A percentile compares a stretch with the other conserved stretches of the same genome.
Evolutionary conservation across 2,888 invertebrate genomes (phyloP).

Genomic region (Arctia plantaginis): DNA sequence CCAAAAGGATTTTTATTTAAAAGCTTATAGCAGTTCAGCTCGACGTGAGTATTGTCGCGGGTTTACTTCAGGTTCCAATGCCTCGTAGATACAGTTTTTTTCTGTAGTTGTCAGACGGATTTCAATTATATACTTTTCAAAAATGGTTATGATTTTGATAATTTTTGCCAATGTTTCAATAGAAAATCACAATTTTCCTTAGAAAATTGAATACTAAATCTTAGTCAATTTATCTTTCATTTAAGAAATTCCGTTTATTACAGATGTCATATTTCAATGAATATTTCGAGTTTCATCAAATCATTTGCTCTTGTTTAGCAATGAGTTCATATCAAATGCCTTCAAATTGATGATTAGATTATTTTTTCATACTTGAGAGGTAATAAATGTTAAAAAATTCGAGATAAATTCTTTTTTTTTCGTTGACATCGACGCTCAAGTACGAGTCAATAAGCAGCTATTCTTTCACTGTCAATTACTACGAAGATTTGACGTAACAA

Average conservation of each 20-base stretch:
- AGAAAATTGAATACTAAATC: not conserved
- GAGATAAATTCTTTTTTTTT: not conserved
- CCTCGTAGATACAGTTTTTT: not conserved
- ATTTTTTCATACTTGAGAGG: not conserved
- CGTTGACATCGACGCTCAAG: slow-evolving; percentile 16
- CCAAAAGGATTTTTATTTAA: not conserved
- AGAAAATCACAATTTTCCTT: not conserved
- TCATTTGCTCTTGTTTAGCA: not conserved
- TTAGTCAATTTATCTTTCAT: slow-evolving; percentile 1
- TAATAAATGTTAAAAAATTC: not conserved
- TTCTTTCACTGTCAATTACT: slow-evolving; percentile 63
- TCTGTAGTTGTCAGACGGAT: not conserved
- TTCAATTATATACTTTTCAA: not conserved
- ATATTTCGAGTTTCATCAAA: not conserved
- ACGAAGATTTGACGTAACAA: slow-evolving; percentile 20
- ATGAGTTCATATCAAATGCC: not conserved
- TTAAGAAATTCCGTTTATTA: not conserved
- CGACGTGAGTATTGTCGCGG: not conserved
- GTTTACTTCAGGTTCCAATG: not conserved
- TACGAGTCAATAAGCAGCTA: slow-evolving; percentile 50
- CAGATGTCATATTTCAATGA: not conserved
- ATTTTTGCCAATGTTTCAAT: not conserved
- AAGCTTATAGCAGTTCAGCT: not conserved
- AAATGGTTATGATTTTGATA: not conserved
- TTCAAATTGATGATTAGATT: slow-evolving; percentile 1